These are phyloP conservation scores for Bergia sp. DNA, from an alignment of 92 coral and sea anemone genomes.

Conservation along the genomic window DNA sequence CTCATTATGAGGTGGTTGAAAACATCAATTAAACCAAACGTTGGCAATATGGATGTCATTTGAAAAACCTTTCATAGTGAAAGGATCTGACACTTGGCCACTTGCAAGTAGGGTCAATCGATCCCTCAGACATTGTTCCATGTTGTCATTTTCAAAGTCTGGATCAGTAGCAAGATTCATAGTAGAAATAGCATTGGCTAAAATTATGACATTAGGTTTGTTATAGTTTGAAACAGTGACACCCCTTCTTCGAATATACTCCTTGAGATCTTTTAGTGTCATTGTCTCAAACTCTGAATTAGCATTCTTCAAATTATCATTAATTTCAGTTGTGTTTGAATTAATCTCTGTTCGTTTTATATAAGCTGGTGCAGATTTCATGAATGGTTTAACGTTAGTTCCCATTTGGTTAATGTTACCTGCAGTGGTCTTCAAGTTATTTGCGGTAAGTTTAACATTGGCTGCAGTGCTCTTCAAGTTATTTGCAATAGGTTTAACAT, in stretches of 20 bases:
- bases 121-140: slow-evolving; percentile 61
- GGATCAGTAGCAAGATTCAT: slow-evolving; percentile 68
- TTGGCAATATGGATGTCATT: slow-evolving; percentile 73
- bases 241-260: slow-evolving; percentile 59
- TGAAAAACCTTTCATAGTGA: slow-evolving; percentile 63
- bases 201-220: slow-evolving; percentile 64
- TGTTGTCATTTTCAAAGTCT: slow-evolving; percentile 65
- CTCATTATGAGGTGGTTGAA: slow-evolving; percentile 75
- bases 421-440: too few relatives aligned
- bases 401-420: too few relatives aligned
- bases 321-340: neutral
- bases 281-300: slow-evolving; percentile 55
- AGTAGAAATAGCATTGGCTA: slow-evolving; percentile 61
- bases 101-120: slow-evolving; percentile 71
- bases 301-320: neutral
- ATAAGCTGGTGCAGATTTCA: too few relatives aligned
- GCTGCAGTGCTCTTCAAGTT: too few relatives aligned
- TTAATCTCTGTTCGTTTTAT: neutral
- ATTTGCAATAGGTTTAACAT: too few relatives aligned
- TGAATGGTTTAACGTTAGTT: too few relatives aligned
- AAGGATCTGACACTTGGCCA: slow-evolving; percentile 65
- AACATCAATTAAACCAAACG: slow-evolving; percentile 76
- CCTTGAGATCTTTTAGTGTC: slow-evolving; percentile 59
- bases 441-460: too few relatives aligned
- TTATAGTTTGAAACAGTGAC: slow-evolving; percentile 63